These are phyloP conservation scores for Oplegnathus fasciatus DNA, from an alignment of 2,113 vertebrate genomes.

Conservation along the genomic window DNA sequence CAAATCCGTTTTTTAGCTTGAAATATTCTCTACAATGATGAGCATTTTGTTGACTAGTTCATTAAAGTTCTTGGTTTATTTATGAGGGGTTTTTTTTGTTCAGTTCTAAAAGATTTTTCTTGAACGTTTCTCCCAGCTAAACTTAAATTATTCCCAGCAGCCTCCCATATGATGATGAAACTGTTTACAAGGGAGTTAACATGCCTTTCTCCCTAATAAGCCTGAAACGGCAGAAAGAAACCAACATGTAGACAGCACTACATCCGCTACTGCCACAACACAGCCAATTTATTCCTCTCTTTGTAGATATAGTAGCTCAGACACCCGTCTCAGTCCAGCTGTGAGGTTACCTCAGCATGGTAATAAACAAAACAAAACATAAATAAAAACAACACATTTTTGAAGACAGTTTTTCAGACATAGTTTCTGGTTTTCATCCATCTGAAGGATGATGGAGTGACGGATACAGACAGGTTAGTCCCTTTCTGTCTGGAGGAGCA, in stretches of 20 bases:
- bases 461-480: constrained; percentile 18
- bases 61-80: constrained; percentile 24
- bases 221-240: constrained; percentile 9
- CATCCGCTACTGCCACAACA: constrained; percentile 10
- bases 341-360: constrained; percentile 32
- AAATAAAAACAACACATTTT: constrained; percentile 35
- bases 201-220: constrained; percentile 32
- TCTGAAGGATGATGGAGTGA: constrained; percentile 29
- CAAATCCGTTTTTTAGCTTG: not conserved
- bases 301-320: constrained; percentile 17
- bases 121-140: constrained; percentile 11
- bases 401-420: constrained; percentile 24
- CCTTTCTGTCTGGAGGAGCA: constrained; percentile 18
- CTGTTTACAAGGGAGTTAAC: constrained; percentile 13
- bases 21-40: not conserved
- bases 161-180: constrained; percentile 43
- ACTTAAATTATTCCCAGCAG: constrained; percentile 21
- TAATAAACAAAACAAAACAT: constrained; percentile 27
- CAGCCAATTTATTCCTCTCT: constrained; percentile 19
- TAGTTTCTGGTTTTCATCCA: constrained; percentile 40
- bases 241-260: not conserved
- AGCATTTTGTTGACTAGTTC: not conserved
- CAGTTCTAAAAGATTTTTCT: not conserved
- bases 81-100: constrained; percentile 15
- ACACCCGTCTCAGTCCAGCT: constrained; percentile 42